A percentile compares a stretch with the other conserved stretches of the same genome.
phyloP scores from a whole-genome alignment of 2,113 vertebrate genomes.

The Passerina amoena region DNA sequence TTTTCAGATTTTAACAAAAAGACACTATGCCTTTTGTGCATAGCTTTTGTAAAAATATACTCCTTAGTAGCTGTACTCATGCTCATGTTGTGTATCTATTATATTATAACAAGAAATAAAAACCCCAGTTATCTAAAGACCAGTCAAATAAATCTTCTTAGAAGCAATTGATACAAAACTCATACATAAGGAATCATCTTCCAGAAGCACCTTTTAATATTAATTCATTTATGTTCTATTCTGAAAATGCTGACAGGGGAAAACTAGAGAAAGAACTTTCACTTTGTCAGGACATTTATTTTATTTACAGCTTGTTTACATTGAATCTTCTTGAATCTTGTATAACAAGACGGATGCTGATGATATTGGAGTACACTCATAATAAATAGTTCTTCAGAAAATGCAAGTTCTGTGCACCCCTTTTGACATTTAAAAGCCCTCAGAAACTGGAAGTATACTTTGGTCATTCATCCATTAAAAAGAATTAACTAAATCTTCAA shows the following conservation, averaged over 20 bases:
- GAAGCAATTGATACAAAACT: background rate
- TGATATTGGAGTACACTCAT: background rate
- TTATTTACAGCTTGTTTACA: background rate
- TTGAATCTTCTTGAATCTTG: constrained; percentile 22
- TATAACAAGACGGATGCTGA: constrained; percentile 2
- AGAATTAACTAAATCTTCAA: background rate
- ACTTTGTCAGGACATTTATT: background rate
- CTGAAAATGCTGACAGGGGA: background rate
- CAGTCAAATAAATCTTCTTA: background rate
- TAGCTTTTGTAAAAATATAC: background rate
- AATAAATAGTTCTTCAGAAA: constrained; percentile 20
- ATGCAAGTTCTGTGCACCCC: background rate
- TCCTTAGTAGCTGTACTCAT: background rate
- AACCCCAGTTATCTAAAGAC: background rate
- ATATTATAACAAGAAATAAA: background rate
- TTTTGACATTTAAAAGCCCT: constrained; percentile 15
- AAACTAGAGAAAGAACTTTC: background rate
- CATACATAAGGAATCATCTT: background rate
- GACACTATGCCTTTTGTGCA: background rate
- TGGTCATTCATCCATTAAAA: constrained; percentile 1
- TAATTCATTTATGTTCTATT: background rate
- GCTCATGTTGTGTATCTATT: background rate
- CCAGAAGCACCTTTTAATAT: background rate
- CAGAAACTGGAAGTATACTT: background rate
- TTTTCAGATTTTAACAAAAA: background rate